Base-by-base conservation (phyloP, 2,888 invertebrate species). In the Himalopsyche tibetana region DNA sequence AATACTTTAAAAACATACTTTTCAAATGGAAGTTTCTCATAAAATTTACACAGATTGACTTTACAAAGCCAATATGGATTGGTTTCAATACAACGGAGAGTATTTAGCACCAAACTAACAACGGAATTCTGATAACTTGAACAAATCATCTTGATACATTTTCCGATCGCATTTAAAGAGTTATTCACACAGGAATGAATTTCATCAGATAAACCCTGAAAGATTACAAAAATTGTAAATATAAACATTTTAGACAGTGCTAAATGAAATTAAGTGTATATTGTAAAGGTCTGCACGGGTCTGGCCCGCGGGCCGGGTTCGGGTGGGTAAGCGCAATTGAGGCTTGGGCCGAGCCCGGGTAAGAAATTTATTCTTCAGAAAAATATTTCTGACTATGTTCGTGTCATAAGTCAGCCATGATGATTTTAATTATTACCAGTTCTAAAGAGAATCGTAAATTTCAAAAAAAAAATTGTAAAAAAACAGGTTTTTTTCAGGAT, bases 51-150 rank as follows among this genome's bases (percentile, higher is more conserved):
- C 6, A 92, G 89, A 89, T 93, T 92, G 89, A 97, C 96, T 93
- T 96, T 96, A 81, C 98, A 96, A 82, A 98, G 92, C 96, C 98
- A 98, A 91, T 98, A 98, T 0, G 95, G 95, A 91, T 97, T 97
- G 74, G 93, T 92, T 85, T 95, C 94, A 2, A 97, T 93, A 42
- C 92, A 91, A 12, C 96, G 94, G 8, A 97, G 91, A 36, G 93
- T 91, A 88, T 95, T 94, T 80, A 97, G 91, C 6, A 96, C 91
- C 17, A 94, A 92, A 28, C 94, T 91, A 5, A 95, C 92, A 15
- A 93, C 90, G 2, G 91, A 89, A 91, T 94, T 94, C 88, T 95
- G 94, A 9, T 93, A 91, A 82, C 96, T 96, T 90, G 94, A 93
- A 85, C 95, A 91, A 40, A 97, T 89, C 17, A 94, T 91, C 5